Evolutionary conservation across 2,888 invertebrate species (phyloP).

Genomic region (Caenorhabditis panamensis): DNA sequence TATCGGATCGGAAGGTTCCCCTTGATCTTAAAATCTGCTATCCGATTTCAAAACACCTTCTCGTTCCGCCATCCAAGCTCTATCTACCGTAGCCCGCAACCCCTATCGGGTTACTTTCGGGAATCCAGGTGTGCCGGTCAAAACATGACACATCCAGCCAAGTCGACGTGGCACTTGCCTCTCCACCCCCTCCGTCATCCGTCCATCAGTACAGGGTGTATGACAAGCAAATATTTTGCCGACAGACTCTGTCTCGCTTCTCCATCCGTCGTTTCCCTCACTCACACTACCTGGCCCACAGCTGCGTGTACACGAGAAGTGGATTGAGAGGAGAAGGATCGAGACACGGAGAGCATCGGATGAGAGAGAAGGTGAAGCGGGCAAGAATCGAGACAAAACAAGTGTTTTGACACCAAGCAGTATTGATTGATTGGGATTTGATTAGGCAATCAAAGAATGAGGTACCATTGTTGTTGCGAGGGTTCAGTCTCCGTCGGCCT

Average conservation of each 20-base stretch:
- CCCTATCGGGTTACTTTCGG: constrained; percentile 29
- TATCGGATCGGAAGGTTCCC: too few relatives aligned
- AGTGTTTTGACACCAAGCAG: constrained; percentile 45
- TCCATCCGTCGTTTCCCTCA: constrained; percentile 21
- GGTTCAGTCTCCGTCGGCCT: constrained; percentile 29
- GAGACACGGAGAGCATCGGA: constrained; percentile 23
- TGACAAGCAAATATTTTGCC: constrained; percentile 58
- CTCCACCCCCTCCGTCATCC: constrained; percentile 5
- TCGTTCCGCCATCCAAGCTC: constrained; percentile 1
- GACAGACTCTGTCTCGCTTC: constrained; percentile 12
- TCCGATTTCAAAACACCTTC: constrained; percentile 40
- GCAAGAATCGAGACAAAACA: constrained; percentile 45
- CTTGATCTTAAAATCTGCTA: too few relatives aligned
- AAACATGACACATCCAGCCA: constrained; percentile 50
- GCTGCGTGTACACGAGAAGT: constrained; percentile 30
- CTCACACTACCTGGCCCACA: constrained; percentile 45
- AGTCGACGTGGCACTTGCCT: constrained; percentile 16
- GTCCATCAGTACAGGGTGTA: constrained; percentile 48
- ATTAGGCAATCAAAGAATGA: constrained; percentile 17
- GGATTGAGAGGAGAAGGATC: constrained; percentile 10
- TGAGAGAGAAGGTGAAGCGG: constrained; percentile 26
- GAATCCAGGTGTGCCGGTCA: constrained; percentile 47
- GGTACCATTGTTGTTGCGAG: constrained; percentile 52
- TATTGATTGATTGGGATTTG: constrained; percentile 51
- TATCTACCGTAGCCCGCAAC: constrained; percentile 1